Percentiles rank a stretch among this genome's conserved stretches.
phyloP scores from a whole-genome alignment of 2,797 vertebrate genomes.

The Lepidocolaptes lacrymiger region DNA sequence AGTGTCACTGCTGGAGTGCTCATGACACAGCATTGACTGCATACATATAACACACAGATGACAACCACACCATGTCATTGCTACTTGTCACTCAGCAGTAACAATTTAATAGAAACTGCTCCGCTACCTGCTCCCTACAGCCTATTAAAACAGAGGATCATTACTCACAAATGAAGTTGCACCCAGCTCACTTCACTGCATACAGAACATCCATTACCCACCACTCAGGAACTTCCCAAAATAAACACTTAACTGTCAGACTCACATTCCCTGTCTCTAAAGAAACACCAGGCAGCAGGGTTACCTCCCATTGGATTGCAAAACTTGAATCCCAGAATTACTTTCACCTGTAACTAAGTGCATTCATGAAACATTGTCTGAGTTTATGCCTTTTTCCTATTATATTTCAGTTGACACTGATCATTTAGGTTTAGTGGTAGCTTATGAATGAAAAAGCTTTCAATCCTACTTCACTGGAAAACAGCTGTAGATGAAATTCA shows the following conservation, averaged over 20 bases:
- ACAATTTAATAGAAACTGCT: neutral
- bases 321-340: neutral
- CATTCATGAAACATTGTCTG: neutral
- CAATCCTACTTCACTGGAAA: neutral
- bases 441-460: neutral
- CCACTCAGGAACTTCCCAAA: neutral
- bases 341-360: neutral
- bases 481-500: neutral
- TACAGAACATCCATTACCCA: neutral
- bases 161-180: neutral
- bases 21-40: neutral
- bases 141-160: neutral
- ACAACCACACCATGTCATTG: fast-evolving
- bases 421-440: neutral
- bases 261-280: neutral
- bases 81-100: neutral
- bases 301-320: neutral
- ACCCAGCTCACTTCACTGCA: neutral
- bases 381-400: neutral
- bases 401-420: neutral
- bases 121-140: neutral
- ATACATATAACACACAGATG: too few relatives aligned
- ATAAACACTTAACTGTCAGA: neutral
- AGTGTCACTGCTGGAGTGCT: neutral
- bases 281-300: neutral